Percentiles rank a stretch among this genome's conserved stretches.
These are phyloP conservation scores for Phocoena phocoena DNA, from an alignment of 2,113 vertebrate genomes.

Conservation along the genomic window DNA sequence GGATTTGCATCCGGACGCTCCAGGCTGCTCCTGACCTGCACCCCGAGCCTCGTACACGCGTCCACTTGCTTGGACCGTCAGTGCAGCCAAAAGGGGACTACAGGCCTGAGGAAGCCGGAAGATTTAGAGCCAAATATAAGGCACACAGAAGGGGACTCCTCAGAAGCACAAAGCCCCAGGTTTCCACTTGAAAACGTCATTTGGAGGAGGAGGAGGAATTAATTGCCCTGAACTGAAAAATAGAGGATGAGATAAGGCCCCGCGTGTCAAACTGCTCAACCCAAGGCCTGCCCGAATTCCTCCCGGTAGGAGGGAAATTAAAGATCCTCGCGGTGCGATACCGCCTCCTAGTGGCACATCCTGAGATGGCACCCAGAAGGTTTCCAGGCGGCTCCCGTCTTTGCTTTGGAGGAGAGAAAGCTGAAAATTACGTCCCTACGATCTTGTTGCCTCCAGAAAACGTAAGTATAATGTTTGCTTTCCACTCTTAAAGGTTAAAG, in stretches of 20 bases:
- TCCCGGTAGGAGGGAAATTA: accelerated
- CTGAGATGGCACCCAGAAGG: not conserved
- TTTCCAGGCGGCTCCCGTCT: accelerated
- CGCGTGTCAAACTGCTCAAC: accelerated
- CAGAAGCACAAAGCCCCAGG: not conserved
- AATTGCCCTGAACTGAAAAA: not conserved
- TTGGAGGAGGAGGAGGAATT: not conserved
- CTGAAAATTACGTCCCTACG: no score
- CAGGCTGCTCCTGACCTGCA: not conserved
- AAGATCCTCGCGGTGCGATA: not conserved
- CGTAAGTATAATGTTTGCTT: no score
- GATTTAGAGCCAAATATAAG: not conserved
- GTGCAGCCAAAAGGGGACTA: not conserved
- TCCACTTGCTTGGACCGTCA: accelerated
- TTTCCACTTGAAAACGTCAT: not conserved
- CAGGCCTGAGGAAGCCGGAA: accelerated
- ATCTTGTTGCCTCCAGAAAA: not conserved
- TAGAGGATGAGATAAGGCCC: not conserved
- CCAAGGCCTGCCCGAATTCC: accelerated
- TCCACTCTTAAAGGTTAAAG: not conserved
- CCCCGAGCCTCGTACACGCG: accelerated
- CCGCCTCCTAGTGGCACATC: constrained; percentile 15
- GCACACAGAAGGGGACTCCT: not conserved
- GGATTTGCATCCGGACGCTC: accelerated
- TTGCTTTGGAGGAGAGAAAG: not conserved